A percentile compares a stretch with the other conserved stretches of the same genome.
These are phyloP conservation scores for Aotus griseimembra DNA, from an alignment of 2,797 vertebrate genomes.

Conservation along the genomic window DNA sequence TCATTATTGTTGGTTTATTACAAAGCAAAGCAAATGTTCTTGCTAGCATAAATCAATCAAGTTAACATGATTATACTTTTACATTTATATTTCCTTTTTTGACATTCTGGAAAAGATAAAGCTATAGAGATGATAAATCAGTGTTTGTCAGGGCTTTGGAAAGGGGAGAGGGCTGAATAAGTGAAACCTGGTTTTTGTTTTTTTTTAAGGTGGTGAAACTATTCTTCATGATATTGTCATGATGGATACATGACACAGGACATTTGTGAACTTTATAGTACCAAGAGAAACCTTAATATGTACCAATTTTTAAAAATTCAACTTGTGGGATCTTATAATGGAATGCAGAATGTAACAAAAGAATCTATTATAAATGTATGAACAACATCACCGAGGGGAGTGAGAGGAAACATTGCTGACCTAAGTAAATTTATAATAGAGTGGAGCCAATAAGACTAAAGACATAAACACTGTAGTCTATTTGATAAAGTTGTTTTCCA, in stretches of 20 bases:
- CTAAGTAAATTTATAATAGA: background rate
- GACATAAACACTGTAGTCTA: background rate
- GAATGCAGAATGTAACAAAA: background rate
- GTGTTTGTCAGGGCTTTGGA: background rate
- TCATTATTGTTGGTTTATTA: background rate
- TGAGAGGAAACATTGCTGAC: background rate
- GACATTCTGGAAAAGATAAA: conserved; percentile 18
- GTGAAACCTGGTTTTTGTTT: background rate
- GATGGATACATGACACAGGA: background rate
- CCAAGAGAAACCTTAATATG: background rate
- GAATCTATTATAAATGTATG: background rate
- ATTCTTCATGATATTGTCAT: background rate
- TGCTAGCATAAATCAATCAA: background rate
- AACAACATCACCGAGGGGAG: background rate
- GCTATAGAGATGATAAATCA: background rate
- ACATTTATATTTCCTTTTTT: background rate
- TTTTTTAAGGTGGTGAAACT: background rate
- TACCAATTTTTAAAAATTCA: background rate
- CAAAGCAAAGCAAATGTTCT: background rate
- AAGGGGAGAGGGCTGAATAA: background rate
- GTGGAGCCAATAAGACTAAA: background rate
- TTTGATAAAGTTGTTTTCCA: background rate
- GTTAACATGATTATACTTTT: background rate
- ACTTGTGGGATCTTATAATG: background rate
- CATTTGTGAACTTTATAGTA: background rate